Base-by-base conservation (phyloP, 2,888 invertebrate species). In the Cephus spinipes region DNA sequence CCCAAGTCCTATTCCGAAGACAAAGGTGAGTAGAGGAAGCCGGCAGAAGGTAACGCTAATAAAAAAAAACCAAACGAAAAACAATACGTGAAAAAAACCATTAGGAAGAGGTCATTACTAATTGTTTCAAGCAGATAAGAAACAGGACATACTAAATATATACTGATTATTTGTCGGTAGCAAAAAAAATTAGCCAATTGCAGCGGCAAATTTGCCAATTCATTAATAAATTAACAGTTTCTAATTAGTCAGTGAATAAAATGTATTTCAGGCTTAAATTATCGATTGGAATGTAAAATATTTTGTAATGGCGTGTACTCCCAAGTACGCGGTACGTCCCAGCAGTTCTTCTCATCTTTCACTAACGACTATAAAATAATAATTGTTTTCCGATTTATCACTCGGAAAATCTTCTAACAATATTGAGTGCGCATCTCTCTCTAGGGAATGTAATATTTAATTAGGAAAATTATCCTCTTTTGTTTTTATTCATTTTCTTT, bases 11-110 rank as follows among this genome's bases (percentile, higher is more conserved):
- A 91, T 86, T 86, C 87, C 83, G 91, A 91, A 91, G 90, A 89
- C 83, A 88, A 86, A 91, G 91, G 91, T 91, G 90, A 91, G 91
- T 91, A 91, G 89, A 90, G 89, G 87, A 90, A 87, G 88, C 90
- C 84, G 85, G 83, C 86, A 88, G 89, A 91, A 91, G 91, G 91
- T 91, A 91, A 91, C 88, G 88, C 87, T 88, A 87, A 87, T 83
- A 87, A 87, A 88, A 86, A 86, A 86, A 81, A 82, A 31, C 71
- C 30, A 71, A 71, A 30, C 15, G 32, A 85, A 81, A 84, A 85
- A 85, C 82, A 83, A 87, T 79, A 81, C 81, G 82, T 82, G 81
- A 79, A 83, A 85, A 81, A 77, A 77, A 11, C 23, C 6, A 40
- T 40, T 40, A 40, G 15, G 40, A 40, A 55, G 23, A 55, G 80